Base-by-base conservation (phyloP, 2,113 vertebrate species). In the Telmatochromis sp. region DNA sequence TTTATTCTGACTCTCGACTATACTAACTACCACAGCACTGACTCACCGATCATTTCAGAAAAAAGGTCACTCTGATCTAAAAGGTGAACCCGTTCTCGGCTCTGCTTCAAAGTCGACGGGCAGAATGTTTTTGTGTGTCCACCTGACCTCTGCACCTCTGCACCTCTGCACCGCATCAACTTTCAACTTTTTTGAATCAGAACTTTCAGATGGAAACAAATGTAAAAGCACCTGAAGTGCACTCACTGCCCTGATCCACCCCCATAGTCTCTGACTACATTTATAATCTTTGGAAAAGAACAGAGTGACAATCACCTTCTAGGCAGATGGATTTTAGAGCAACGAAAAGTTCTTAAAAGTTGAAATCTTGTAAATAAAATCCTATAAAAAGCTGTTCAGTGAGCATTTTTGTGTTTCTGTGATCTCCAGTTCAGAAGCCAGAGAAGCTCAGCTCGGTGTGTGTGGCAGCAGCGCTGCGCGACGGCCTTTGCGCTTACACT, bases 401-500 rank as follows among this genome's bases (percentile, higher is more conserved):
- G 19, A 79, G 63, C 7, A 5, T 79, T 1, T 15, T 1, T 17
- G n/a, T 17, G 5, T 58, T 23, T 85, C 6, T 87, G 68, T 13
- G 15, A 19, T 70, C 26, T 87, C 3, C 88, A 99, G 98, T 98
- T 84, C 96, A 91, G 86, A 99, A 99, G 89, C 98, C 98, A 4
- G 96, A 97, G 89, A 98, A 98, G 86, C 97, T 98, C 21, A 96
- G 97, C 7, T 97, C 97, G 93, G 94, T 94, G 57, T 97, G 97
- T 90, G 97, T 96, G 0, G 98, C 97, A 0, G 98, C 96, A 3
- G 95, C 97, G 0, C 63, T 99, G 37, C 96, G 96, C n/a, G 98
- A 99, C 40, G 98, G 97, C 55, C 91, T 99, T 1, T 92, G 95
- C 17, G 98, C 97, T 0, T 98, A 98, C 88, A 98, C 97, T 1